phyloP scores from a whole-genome alignment of 2,888 invertebrate genomes.

The Synergus itoensis region DNA sequence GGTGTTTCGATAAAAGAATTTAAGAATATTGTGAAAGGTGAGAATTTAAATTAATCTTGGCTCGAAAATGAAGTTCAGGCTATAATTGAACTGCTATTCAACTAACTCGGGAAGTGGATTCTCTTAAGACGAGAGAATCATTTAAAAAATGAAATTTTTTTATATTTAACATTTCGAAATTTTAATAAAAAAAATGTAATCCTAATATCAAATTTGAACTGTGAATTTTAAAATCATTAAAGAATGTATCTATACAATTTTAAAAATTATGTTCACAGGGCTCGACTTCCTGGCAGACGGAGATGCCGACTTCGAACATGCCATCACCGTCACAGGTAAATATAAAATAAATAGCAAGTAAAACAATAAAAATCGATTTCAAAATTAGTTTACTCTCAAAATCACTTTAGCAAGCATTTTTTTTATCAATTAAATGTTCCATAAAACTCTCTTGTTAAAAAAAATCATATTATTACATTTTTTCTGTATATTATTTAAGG shows the following conservation, averaged over 20 bases:
- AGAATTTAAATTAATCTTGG: constrained; percentile 1
- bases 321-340: constrained; percentile 85
- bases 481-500: too few relatives aligned
- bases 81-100: not conserved
- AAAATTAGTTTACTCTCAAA: too few relatives aligned
- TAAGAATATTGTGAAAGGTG: not conserved
- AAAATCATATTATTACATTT: too few relatives aligned
- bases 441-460: too few relatives aligned
- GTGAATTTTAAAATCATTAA: not conserved
- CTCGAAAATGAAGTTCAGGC: constrained; percentile 1
- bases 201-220: not conserved
- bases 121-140: not conserved
- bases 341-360: not conserved
- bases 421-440: too few relatives aligned
- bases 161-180: not conserved
- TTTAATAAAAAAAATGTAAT: not conserved
- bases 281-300: constrained; percentile 86
- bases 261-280: constrained; percentile 78
- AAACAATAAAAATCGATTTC: not conserved
- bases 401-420: too few relatives aligned
- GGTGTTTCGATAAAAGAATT: not conserved
- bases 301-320: constrained; percentile 87
- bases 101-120: not conserved
- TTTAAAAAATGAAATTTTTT: not conserved
- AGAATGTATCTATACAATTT: too few relatives aligned